Evolutionary conservation across 2,113 vertebrate genomes (phyloP).

Genomic region (Thunnus thynnus): DNA sequence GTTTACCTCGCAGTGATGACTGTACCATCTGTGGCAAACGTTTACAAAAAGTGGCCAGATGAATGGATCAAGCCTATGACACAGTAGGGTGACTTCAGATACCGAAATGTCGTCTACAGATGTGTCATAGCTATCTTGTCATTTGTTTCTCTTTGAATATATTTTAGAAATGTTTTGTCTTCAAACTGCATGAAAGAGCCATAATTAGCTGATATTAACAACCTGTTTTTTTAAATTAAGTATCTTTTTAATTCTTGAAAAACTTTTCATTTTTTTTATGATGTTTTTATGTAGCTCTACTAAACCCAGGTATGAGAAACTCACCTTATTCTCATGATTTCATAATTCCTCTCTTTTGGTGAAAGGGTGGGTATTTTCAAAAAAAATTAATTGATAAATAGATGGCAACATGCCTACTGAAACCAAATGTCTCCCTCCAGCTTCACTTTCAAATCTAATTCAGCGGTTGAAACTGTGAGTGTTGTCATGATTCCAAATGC

Average conservation of each 20-base stretch:
- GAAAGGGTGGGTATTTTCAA: neutral
- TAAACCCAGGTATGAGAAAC: neutral
- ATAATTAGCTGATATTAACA: neutral
- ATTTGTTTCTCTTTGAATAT: neutral
- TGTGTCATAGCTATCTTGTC: neutral
- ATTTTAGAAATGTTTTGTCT: neutral
- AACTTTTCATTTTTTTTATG: neutral
- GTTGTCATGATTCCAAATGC: slow-evolving; percentile 18
- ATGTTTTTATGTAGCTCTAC: neutral
- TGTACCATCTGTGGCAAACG: slow-evolving; percentile 4
- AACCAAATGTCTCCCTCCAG: slow-evolving; percentile 26
- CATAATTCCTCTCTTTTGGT: neutral
- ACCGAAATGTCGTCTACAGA: neutral
- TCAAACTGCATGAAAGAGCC: neutral
- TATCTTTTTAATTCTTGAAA: neutral
- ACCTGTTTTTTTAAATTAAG: neutral
- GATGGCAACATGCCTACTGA: slow-evolving; percentile 19
- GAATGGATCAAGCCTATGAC: slow-evolving; percentile 18
- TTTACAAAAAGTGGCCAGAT: slow-evolving; percentile 12
- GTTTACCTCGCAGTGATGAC: slow-evolving; percentile 12
- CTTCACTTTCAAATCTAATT: slow-evolving; percentile 34
- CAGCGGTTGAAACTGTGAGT: slow-evolving; percentile 44
- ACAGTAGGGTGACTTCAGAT: neutral
- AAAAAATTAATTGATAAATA: neutral
- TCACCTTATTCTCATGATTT: neutral